Base-by-base conservation (phyloP, 2,797 vertebrate genomes). In the Alca torda region DNA sequence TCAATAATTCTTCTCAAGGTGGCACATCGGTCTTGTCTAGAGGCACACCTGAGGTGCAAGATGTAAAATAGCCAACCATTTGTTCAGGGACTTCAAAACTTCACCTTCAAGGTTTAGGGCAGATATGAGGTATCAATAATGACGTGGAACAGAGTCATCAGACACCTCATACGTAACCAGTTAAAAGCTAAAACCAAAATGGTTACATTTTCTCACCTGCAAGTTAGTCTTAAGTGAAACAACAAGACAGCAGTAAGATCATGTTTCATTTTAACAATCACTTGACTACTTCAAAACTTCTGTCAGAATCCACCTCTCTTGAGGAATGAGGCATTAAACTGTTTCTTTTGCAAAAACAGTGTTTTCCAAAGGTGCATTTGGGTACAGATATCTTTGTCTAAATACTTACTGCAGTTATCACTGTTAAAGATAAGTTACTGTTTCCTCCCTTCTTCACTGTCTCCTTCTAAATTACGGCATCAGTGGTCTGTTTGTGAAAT, bases 31-130 rank as follows among this genome's bases (percentile, higher is more conserved):
- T 43, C 10, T 72, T 45, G 18, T 73, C 23, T 35, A 56, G 59
- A 56, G 28, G 16, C 2, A 1, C 6, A 43, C 12, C 6, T 53
- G 24, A 56, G 11, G 5, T 3, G 4, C 23, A 53, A 51, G n/a
- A 24, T 1, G 1, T 57, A 26, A 67, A 61, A 67, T 6, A 72
- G 17, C 3, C 18, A 45, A 18, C 2, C 26, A 53, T 57, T 79
- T 43, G 15, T 80, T 77, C n/a, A 77, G 16, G 6, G 25, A 72
- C 30, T 57, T 81, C 43, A 46, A 82, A 82, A 31, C 3, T 1
- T 51, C 33, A 46, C 5, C 19, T 61, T 91, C 23, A 61, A 57
- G 12, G 37, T 39, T 60, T 31, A 63, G 7, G 24, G 12, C 23
- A 77, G 15, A 41, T 25, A 56, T 26, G 11, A 89, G 8, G 3